Evolutionary conservation across 2,113 vertebrate genomes (phyloP), one percentile per base, ranked within the genome.

Genomic region (Grammomys dolichurus): DNA sequence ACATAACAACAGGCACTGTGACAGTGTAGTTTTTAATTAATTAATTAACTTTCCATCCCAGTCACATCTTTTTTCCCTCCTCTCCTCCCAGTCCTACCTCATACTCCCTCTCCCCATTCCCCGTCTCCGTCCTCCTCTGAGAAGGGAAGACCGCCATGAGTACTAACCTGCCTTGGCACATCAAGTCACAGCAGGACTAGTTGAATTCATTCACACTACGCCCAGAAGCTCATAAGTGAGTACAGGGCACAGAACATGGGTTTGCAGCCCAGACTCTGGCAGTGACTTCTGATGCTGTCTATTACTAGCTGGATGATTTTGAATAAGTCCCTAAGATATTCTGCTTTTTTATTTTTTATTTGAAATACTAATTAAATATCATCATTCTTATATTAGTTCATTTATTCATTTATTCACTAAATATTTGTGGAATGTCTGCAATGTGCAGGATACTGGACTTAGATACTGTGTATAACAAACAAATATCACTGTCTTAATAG

Each of bases 361-460:
- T 54, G 58, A 87, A 54, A 87, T 87, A 70, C 40, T 33, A 24
- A 10, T 73, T 48, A 78, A 63, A 33, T 22, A 75, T 96, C 65
- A 69, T 28, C 11, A 24, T 94, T 85, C 77, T 94, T 93, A 7
- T 36, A 11, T 96, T 72, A 33, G 11, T 82, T 91, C 11, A 86
- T 91, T 95, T 17, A 81, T 77, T 92, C 48, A 46, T 90, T 91
- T 60, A n/a, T 77, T 73, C 24, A 58, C 46, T 72, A 88, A 67
- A 43, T 91, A 73, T 87, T 81, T 54, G 22, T 63, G 48, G 19
- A 73, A 24, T 69, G 3, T 63, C 14, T 88, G 17, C 20, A 19
- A 4, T 80, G 12, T 91, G 2, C 1, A 5, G 72, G 46, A 4
- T 28, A 33, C 26, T 65, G 81, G 22, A 91, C 40, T 69, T 65